A percentile compares a stretch with the other conserved stretches of the same genome.
These are phyloP conservation scores for Tiaroga cobitis DNA, from an alignment of 2,797 vertebrate genomes.

Conservation along the genomic window DNA sequence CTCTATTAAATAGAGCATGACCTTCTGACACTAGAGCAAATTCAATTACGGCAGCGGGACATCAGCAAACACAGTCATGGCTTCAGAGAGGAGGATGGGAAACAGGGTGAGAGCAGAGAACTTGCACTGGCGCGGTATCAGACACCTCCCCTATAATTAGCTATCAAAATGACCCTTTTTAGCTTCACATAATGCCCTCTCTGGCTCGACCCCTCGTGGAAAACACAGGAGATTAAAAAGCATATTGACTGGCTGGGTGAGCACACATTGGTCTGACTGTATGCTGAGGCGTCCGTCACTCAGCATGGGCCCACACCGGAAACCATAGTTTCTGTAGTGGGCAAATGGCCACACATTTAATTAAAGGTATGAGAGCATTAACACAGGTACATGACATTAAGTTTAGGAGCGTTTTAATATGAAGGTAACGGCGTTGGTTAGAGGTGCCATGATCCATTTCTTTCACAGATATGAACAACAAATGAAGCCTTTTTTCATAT, in stretches of 20 bases:
- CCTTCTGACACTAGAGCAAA: slow-evolving; percentile 20
- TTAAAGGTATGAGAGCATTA: background rate
- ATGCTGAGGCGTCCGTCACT: background rate
- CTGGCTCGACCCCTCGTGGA: background rate
- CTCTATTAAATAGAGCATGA: background rate
- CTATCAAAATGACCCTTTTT: background rate
- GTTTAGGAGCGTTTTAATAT: slow-evolving; percentile 6
- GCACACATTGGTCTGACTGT: background rate
- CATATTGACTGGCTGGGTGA: slow-evolving; percentile 5
- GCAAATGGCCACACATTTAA: slow-evolving; percentile 26
- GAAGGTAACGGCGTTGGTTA: slow-evolving; percentile 15
- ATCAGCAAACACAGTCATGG: slow-evolving; percentile 30
- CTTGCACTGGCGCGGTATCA: background rate
- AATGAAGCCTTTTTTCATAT: slow-evolving; percentile 33
- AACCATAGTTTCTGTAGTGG: background rate
- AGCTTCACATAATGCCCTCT: slow-evolving; percentile 9
- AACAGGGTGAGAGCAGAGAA: background rate
- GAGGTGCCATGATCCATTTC: slow-evolving; percentile 1
- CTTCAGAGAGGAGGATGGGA: background rate
- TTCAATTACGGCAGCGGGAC: slow-evolving; percentile 33
- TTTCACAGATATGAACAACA: slow-evolving; percentile 24
- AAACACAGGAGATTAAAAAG: slow-evolving; percentile 30
- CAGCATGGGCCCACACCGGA: background rate
- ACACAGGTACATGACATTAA: background rate
- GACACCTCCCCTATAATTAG: slow-evolving; percentile 28